phyloP scores from a whole-genome alignment of 2,888 invertebrate genomes.

The Muschampia plurimacula region DNA sequence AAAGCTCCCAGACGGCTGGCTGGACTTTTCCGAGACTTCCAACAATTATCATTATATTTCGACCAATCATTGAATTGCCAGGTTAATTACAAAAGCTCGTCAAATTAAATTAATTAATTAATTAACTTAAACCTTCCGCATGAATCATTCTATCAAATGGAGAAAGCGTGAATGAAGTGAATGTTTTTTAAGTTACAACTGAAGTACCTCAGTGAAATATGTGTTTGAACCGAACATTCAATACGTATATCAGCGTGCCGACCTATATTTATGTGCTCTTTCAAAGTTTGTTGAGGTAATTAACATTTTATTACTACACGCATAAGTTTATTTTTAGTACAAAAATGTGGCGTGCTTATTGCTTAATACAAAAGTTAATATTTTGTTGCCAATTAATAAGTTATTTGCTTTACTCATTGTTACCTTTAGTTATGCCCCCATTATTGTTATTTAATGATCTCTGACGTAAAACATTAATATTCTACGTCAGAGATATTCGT shows the following conservation, averaged over 20 bases:
- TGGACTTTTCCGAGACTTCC: too few species aligned
- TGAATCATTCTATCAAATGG: too few species aligned
- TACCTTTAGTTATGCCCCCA: not conserved
- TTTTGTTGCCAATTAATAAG: slow-evolving; percentile 15
- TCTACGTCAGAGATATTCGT: too few species aligned
- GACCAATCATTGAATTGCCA: too few species aligned
- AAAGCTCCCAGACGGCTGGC: too few species aligned
- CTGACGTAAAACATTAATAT: not conserved
- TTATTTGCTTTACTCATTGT: slow-evolving; percentile 9
- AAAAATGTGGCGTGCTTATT: slow-evolving; percentile 13
- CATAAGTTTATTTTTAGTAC: slow-evolving; percentile 10
- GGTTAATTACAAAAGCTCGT: too few species aligned
- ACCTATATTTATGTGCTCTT: slow-evolving; percentile 33
- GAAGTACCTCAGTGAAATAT: slow-evolving; percentile 1
- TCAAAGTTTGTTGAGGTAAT: slow-evolving; percentile 35
- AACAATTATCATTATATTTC: too few species aligned
- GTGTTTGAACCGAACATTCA: slow-evolving; percentile 32
- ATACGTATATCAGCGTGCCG: slow-evolving; percentile 32
- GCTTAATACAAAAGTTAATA: slow-evolving; percentile 1
- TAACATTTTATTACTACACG: slow-evolving; percentile 10
- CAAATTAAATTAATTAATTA: too few species aligned
- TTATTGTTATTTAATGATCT: not conserved
- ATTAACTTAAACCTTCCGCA: too few species aligned
- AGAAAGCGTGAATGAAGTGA: not conserved
- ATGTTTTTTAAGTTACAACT: not conserved